Conservation (phyloP, 2,113 vertebrate species). For the Callionymus lyra region DNA sequence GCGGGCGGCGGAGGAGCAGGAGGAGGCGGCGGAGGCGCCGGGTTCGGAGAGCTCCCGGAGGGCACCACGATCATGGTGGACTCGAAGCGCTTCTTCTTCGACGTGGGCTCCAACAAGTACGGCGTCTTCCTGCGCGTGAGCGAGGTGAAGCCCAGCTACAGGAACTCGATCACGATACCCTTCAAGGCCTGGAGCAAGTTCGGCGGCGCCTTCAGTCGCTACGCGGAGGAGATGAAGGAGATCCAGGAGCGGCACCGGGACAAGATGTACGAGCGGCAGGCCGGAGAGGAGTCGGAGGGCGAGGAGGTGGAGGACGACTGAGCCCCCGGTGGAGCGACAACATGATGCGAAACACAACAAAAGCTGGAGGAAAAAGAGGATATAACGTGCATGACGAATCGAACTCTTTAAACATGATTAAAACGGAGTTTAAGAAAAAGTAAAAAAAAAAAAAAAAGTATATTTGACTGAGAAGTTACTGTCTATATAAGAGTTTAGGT, state of each 20-base stretch:
- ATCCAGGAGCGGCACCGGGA: constrained; percentile 91
- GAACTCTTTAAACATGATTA: constrained; percentile 46
- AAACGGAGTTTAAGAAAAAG: constrained; percentile 44
- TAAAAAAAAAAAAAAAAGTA: constrained; percentile 35
- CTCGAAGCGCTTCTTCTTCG: constrained; percentile 95
- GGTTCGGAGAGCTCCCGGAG: constrained; percentile 86
- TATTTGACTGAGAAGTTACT: constrained; percentile 67
- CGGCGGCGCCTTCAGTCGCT: constrained; percentile 88
- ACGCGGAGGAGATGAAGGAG: constrained; percentile 96
- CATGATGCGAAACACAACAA: too few species aligned
- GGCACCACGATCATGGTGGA: constrained; percentile 94
- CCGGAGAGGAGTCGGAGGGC: constrained; percentile 82
- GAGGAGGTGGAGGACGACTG: constrained; percentile 92
- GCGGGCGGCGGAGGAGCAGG: too few species aligned
- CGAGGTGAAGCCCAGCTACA: constrained; percentile 93
- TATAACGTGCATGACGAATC: constrained; percentile 63
- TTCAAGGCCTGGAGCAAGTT: constrained; percentile 97
- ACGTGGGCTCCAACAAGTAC: constrained; percentile 97
- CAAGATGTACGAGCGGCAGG: constrained; percentile 82
- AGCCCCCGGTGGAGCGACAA: constrained; percentile 55
- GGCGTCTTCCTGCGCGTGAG: constrained; percentile 92
- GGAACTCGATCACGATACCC: constrained; percentile 94
- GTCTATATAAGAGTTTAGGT: constrained; percentile 60
- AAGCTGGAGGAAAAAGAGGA: constrained; percentile 44
- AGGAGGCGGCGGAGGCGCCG: constrained; percentile 73